Base-by-base conservation (phyloP, 2,113 vertebrate genomes). In the Oenanthe oenanthe region DNA sequence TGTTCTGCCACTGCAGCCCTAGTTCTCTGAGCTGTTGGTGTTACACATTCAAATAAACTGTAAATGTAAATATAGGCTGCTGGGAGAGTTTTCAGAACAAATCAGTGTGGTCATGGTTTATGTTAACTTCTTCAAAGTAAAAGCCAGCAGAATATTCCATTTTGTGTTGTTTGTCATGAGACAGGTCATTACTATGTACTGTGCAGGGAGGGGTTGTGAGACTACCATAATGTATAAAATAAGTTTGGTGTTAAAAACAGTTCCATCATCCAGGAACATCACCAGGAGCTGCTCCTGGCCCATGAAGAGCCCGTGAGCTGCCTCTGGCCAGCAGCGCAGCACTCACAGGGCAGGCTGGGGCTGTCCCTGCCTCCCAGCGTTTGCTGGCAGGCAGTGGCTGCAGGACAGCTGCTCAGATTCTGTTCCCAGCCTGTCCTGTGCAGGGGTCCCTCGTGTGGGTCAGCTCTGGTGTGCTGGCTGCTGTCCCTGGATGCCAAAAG, bases 301-400 rank as follows among this genome's bases (percentile, higher is more conserved):
- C 53, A 2, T 16, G n/a, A 31, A 18, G 45, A 15, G 40, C 67
- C 47, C 5, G 0, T 4, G 25, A 17, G 28, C 40, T 50, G 45
- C 31, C 0, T 0, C 18, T 18, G 28, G 16, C 21, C 40, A 6
- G 15, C 13, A 29, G 53, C 1, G 6, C 20, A 62, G 61, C 14
- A 0, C 42, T 47, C 3, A 7, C 53, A 4, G 6, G 6, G 10
- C 66, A 72, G 21, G 1, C 25, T 1, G 7, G 63, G 56, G 17
- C 3, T 38, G 42, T 13, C 14, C 9, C 0, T 5, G 22, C 28
- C 62, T 34, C 22, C 48, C 36, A 3, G 0, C 0, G 3, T 8
- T 36, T 5, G 0, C 50, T 12, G 43, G 38, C 57, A 28, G 43
- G 65, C 5, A 0, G 25, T 2, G 38, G 72, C 83, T 43, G 21